Evolutionary conservation across 2,797 vertebrate species (phyloP), one percentile per base, ranked within the genome.

Genomic region (Thripadectes ignobilis): DNA sequence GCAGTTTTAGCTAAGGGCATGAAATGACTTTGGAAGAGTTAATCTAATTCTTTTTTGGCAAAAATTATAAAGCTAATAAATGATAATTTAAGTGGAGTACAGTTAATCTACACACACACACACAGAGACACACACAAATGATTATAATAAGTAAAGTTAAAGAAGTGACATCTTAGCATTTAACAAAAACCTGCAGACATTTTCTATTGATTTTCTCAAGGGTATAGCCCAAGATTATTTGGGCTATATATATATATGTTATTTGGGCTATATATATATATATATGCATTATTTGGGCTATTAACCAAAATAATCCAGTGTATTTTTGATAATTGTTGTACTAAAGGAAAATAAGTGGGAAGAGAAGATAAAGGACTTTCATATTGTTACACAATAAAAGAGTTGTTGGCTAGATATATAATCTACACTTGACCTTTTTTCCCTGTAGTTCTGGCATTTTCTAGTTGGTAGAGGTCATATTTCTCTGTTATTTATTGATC

Each of bases 121-220:
- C 7, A 38, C 36, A 38, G 36, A 36, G 24, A 29, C 21, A 26
- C 4, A 61, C 5, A 32, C 18, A 90, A 69, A 57, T 9, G 9
- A 18, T 49, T 88, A 81, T 62, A 86, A 65, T 81, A 89, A 72
- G 18, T 54, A 30, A 86, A 80, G 77, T 66, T 61, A 48, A 88
- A 83, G 24, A 51, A 73, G 23, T 48, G 32, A 6, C 43, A 48
- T 65, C 5, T 67, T 84, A 72, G 38, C 11, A 72, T 81, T 75
- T 43, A 76, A 63, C 61, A 73, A 73, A 76, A 7, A 14, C 11
- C 36, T 62, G n/a, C 43, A 75, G 59, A 46, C 3, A 34, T 85
- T 84, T 90, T 84, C 74, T 91, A 29, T 36, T 58, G 27, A 77
- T 85, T 83, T 90, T 92, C 30, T 93, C 38, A 84, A 90, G 63